Evolutionary conservation across 1,140 invertebrate species (phyloP), one percentile per base, ranked within the genome.

Genomic region (Hestina assimilis): DNA sequence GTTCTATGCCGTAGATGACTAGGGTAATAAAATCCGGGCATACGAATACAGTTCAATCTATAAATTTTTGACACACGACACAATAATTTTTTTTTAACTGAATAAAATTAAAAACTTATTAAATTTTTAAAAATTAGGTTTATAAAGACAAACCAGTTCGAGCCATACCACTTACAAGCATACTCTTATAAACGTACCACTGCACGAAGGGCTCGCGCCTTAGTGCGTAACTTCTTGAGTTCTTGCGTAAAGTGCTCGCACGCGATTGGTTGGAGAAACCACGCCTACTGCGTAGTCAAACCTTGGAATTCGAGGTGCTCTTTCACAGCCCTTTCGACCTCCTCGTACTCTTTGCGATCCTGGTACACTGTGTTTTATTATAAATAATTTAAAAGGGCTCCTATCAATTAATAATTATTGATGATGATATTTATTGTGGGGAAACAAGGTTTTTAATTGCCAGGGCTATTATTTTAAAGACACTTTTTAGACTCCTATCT

Each of bases 381-480:
- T 88, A 88, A 88, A 88, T 87, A 86, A 86, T 87, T 88, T 84
- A 81, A 85, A 69, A 85, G 77, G 84, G 81, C 74, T 73, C 69
- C 33, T n/a, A n/a, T 57, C 54, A 28, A 77, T 77, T 69, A 66
- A 65, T 67, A 72, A 73, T 33, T 35, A 23, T 23, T 24, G 20
- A 24, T 19, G n/a, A 51, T 51, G 12, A 40, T 41, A 40, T 14
- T 51, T 51, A 41, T 40, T 40, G 31, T 20, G 24, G n/a, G n/a
- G n/a, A n/a, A n/a, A n/a, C n/a, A n/a, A n/a, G n/a, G n/a, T n/a
- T n/a, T n/a, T n/a, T n/a, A n/a, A n/a, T n/a, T n/a, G n/a, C n/a
- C n/a, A n/a, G n/a, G n/a, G n/a, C n/a, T n/a, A n/a, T n/a, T n/a
- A n/a, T n/a, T n/a, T n/a, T n/a, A n/a, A n/a, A n/a, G n/a, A n/a